Conservation (phyloP, 2,888 invertebrate genomes). For the Cephus pygmeus region DNA sequence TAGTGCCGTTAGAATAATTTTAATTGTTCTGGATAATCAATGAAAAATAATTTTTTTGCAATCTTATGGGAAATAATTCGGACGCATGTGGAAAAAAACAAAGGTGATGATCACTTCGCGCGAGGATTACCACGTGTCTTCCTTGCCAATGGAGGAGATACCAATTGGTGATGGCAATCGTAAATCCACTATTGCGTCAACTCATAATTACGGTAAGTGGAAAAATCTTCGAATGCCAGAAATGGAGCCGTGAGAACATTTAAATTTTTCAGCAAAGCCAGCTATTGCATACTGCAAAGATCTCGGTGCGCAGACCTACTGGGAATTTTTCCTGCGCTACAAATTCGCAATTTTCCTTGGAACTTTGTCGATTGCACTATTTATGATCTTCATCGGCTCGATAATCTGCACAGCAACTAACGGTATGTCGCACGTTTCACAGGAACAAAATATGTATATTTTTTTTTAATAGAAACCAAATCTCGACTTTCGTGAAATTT, state of each 20-base stretch:
- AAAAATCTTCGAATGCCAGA: not conserved
- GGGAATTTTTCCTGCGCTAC: conserved; percentile 18
- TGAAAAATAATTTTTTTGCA: not conserved
- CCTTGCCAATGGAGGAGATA: conserved; percentile 25
- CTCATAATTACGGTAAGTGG: conserved; percentile 15
- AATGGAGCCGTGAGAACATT: not conserved
- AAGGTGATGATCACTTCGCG: conserved; percentile 21
- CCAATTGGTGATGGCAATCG: conserved; percentile 13
- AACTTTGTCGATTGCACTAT: conserved; percentile 7
- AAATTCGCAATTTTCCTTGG: conserved; percentile 17
- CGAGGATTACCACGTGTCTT: conserved; percentile 16
- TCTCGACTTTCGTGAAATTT: not conserved
- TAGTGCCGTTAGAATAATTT: not conserved
- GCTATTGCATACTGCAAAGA: not conserved
- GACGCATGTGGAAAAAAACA: no score
- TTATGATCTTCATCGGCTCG: not conserved
- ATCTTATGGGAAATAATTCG: not conserved
- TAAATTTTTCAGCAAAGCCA: not conserved
- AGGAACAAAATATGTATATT: not conserved
- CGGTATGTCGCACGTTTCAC: not conserved
- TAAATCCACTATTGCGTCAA: not conserved
- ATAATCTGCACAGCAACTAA: not conserved
- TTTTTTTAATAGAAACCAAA: not conserved
- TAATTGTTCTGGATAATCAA: not conserved
- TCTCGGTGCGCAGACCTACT: conserved; percentile 7